Evolutionary conservation across 1,140 invertebrate genomes (phyloP), one percentile per base, ranked within the genome.

Genomic region (Lepidostoma basale): DNA sequence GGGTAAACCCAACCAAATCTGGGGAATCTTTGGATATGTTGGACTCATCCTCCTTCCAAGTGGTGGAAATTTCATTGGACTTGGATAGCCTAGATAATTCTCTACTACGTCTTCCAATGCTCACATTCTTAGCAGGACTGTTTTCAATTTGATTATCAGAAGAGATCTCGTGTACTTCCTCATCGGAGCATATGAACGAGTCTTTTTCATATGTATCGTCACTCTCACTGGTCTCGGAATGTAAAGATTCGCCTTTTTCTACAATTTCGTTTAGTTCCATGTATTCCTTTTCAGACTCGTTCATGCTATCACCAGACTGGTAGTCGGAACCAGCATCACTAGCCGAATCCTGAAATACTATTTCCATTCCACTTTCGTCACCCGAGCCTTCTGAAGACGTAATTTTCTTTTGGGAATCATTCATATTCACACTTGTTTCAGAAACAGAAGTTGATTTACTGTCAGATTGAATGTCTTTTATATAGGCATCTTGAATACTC

Each of bases 241-340:
- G 3, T n/a, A 72, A 23, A 0, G 70, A 42, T 47, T 63, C 58
- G 20, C 70, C 70, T 25, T 44, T 66, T 30, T 69, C 70, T 23
- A 67, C 12, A 26, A 69, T 67, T 67, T 72, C 62, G 58, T 69
- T 68, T 14, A 60, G 40, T 62, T 58, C 63, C 8, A 72, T 67
- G 40, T 72, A 67, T 39, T 12, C 33, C 63, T 22, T 44, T 47
- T 67, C 28, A 18, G 45, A 54, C 26, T 67, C 45, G 16, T 56
- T 22, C 56, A 67, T 56, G 16, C 67, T 69, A 42, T 69, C 67
- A 4, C 70, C 70, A n/a, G 70, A 69, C 20, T 45, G 33, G 47
- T 72, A 72, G 28, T 72, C 39, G 14, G 63, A 67, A 18, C 63
- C 70, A 16, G 70, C 70, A 54, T 72, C 70, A 20, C 59, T 62